Base-by-base conservation (phyloP, 2,888 invertebrate genomes). In the Drosophila cognata region DNA sequence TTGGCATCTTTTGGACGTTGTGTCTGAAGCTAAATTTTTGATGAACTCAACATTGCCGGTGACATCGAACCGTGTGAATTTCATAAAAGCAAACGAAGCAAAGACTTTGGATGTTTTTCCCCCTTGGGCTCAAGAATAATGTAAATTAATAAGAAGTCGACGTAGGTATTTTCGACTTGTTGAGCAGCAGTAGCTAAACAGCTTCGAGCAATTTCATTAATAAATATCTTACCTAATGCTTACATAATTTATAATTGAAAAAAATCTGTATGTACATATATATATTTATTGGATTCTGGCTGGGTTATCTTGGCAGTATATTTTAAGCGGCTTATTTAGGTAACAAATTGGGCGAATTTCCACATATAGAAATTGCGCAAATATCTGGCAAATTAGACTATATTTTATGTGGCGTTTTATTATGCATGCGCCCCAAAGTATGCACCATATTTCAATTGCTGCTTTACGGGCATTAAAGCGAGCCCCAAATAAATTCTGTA, bases 41-140 rank as follows among this genome's bases (percentile, higher is more conserved):
- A 87, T 88, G 87, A 87, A 79, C 78, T 82, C 74, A 52, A 87
- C 86, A 86, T 82, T 79, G 77, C 71, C 81, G 81, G 77, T 84
- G 82, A 84, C 81, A 87, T 84, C 73, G 82, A 84, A 84, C 75
- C 71, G 84, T 66, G 79, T 62, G 77, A 77, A 52, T 74, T 77
- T 73, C 72, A 81, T 65, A 71, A 52, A 43, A 67, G 25, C 29
- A 16, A 18, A 2, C 18, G n/a, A 2, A 21, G 2, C 29, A 18
- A 8, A n/a, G 6, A 18, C 29, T 28, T 7, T 58, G 8, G 16
- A 25, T 31, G 3, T 38, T 66, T 31, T 28, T 18, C 3, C 4
- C 38, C 3, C 21, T n/a, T 58, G 6, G 28, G 55, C 53, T 35
- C 48, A 38, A 56, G 57, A 13, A 70, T 74, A 78, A 78, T 78